Evolutionary conservation across 2,888 invertebrate genomes (phyloP), one percentile per base, ranked within the genome.

Genomic region (Branchipolynoe longqiensis): DNA sequence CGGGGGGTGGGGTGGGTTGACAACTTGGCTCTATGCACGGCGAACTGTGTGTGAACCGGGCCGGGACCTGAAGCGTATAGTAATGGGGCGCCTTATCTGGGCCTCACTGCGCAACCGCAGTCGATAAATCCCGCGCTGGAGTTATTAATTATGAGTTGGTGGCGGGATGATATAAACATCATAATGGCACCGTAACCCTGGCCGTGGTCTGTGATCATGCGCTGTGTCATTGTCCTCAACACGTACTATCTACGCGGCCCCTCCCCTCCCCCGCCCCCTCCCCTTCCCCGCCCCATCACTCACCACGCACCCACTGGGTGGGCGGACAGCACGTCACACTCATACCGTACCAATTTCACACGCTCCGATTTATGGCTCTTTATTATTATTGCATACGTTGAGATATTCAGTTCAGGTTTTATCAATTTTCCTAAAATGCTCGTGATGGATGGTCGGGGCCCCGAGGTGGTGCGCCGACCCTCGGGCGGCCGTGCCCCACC

Each of bases 101-200:
- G n/a, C n/a, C n/a, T 48, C 48, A 48, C 48, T 8, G 48, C 8
- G 8, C 48, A 48, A 8, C 48, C 18, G 8, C 48, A 12, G 48
- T 8, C 48, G 8, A 69, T 69, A 69, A 69, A 69, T 69, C 69
- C 38, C 33, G n/a, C 33, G n/a, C 8, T 14, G 38, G 36, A 36
- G 69, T 36, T n/a, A 69, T 69, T 69, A 69, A 69, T 69, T 69
- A 69, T 12, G 33, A n/a, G 38, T 38, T 12, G n/a, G 12, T 69
- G 38, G 69, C 69, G 38, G 69, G 22, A 22, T 69, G 69, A 69
- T 69, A 69, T 69, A 69, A 69, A 69, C 69, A 69, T 69, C 38
- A 69, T 38, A 69, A 14, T 69, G 18, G 69, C 69, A 36, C 14
- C 36, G 36, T 69, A 33, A 33, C 69, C 69, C 38, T 36, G 22